A percentile compares a stretch with the other conserved stretches of the same genome.
phyloP scores from a whole-genome alignment of 1,140 invertebrate species.

The Scaptodrosophila lebanonensis region DNA sequence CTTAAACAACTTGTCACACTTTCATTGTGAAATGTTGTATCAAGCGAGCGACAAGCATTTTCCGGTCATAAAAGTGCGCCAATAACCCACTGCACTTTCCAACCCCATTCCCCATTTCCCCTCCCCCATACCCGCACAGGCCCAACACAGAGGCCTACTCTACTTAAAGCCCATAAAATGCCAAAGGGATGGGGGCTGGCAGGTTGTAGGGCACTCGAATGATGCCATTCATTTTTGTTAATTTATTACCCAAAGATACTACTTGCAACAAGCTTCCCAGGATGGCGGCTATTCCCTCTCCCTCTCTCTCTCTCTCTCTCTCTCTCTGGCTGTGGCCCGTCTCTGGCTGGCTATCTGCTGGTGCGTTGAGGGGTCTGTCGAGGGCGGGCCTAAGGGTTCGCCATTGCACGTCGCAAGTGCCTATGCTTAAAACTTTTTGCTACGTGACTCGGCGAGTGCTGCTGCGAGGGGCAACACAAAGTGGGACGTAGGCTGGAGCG shows the following conservation, averaged over 20 bases:
- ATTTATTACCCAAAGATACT: conserved; percentile 60
- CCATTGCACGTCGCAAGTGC: conserved; percentile 71
- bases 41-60: conserved; percentile 36
- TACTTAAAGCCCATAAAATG: conserved; percentile 43
- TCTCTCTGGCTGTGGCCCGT: no score
- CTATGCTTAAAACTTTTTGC: conserved; percentile 73
- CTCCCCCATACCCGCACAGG: not conserved
- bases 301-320: no score
- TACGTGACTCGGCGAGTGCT: conserved; percentile 67
- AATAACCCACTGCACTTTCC: conserved; percentile 69
- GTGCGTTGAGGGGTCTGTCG: not conserved
- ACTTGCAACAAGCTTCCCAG: conserved; percentile 13
- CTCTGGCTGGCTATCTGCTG: no score
- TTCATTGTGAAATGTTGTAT: conserved; percentile 52
- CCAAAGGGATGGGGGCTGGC: not conserved
- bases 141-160: conserved; percentile 31
- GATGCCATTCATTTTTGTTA: conserved; percentile 67
- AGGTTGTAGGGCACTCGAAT: conserved; percentile 21
- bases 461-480: not conserved
- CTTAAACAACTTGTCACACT: conserved; percentile 62
- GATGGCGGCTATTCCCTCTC: no score
- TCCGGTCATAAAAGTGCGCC: conserved; percentile 62
- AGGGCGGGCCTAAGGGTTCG: conserved; percentile 1
- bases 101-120: conserved; percentile 5
- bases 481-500: not conserved